These are phyloP conservation scores for Lichenostomus cassidix DNA, from an alignment of 2,113 vertebrate genomes.

Conservation along the genomic window DNA sequence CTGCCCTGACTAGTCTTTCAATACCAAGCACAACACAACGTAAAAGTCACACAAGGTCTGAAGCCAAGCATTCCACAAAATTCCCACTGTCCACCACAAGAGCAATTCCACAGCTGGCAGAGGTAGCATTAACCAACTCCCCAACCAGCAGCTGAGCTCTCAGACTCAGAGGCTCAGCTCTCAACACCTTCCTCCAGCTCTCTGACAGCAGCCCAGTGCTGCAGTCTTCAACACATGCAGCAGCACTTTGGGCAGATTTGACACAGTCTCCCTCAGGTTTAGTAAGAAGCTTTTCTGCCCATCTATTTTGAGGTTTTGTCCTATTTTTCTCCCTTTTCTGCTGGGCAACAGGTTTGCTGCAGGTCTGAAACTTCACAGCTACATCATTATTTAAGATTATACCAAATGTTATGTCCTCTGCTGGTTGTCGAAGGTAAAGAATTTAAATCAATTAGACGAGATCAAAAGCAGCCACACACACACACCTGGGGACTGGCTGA, in stretches of 20 bases:
- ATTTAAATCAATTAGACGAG: background rate
- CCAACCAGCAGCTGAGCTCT: background rate
- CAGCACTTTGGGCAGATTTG: background rate
- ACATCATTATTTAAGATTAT: background rate
- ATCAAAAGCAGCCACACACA: background rate
- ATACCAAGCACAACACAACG: background rate
- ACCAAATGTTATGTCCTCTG: accelerated
- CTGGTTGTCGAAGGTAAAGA: background rate
- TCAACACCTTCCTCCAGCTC: background rate
- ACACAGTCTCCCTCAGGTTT: background rate
- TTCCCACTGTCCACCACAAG: background rate
- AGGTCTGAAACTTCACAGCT: background rate
- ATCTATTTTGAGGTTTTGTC: background rate
- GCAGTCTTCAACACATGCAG: background rate
- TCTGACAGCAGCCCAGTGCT: background rate
- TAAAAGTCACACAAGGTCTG: background rate
- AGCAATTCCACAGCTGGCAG: background rate
- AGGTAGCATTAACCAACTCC: background rate
- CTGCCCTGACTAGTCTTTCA: background rate
- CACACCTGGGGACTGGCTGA: background rate
- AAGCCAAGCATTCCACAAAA: background rate
- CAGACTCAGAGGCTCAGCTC: background rate
- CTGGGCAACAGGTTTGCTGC: background rate
- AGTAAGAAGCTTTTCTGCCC: background rate
- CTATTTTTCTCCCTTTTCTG: background rate